These are phyloP conservation scores for Toxotes lorentzi DNA, from an alignment of 2,797 vertebrate genomes.

Conservation along the genomic window DNA sequence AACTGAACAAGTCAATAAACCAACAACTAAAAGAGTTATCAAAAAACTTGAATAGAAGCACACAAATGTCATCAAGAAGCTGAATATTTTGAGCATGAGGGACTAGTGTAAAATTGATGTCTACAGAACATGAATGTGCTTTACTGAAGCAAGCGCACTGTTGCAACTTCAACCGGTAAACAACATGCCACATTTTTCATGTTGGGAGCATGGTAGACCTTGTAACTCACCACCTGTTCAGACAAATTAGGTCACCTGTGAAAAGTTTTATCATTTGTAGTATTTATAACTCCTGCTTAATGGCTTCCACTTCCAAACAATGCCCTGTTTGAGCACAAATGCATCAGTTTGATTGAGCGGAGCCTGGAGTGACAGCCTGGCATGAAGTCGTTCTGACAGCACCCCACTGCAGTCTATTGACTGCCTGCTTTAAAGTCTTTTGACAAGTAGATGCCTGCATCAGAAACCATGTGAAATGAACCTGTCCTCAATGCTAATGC, in stretches of 20 bases:
- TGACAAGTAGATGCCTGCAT: conserved; percentile 7
- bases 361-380: conserved; percentile 50
- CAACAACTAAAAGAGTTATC: background rate
- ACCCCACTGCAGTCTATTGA: conserved; percentile 43
- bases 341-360: conserved; percentile 34
- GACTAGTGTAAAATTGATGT: background rate
- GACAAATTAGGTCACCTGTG: conserved; percentile 10
- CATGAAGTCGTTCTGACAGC: conserved; percentile 52
- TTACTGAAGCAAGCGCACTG: background rate
- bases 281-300: conserved; percentile 3
- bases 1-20: background rate
- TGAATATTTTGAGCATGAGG: background rate
- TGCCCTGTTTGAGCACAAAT: background rate
- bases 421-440: background rate
- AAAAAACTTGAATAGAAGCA: background rate
- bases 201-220: background rate
- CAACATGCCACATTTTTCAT: background rate
- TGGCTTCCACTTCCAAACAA: background rate
- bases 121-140: background rate
- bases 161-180: conserved; percentile 9
- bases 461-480: background rate
- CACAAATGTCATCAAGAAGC: background rate
- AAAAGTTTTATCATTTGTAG: conserved; percentile 3
- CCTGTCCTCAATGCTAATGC: background rate
- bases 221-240: background rate